phyloP scores from a whole-genome alignment of 2,797 vertebrate species.

The Mareca penelope region DNA sequence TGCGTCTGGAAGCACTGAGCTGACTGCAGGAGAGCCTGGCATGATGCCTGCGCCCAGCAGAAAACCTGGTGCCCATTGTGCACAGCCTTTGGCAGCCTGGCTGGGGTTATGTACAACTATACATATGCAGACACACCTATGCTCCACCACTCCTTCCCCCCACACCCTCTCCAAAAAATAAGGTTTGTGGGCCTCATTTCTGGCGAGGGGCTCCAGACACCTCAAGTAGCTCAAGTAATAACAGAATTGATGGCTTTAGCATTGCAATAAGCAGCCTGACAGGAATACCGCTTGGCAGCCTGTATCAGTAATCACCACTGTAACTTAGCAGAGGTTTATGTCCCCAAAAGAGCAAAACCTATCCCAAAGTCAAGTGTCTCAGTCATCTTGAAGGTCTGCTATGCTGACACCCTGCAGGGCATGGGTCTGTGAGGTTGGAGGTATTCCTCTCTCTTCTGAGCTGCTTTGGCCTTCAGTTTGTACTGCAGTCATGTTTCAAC shows the following conservation, averaged over 20 bases:
- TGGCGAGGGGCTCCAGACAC: neutral
- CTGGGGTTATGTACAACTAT: neutral
- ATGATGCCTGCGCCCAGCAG: rapidly evolving
- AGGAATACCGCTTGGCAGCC: neutral
- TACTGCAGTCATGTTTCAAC: neutral
- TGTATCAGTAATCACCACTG: neutral
- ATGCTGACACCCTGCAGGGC: neutral
- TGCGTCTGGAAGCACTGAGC: neutral
- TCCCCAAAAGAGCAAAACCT: neutral
- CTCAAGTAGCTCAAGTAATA: neutral
- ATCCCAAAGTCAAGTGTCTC: neutral
- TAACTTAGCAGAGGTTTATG: neutral
- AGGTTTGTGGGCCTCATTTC: neutral
- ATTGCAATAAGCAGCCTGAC: neutral
- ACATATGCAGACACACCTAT: rapidly evolving
- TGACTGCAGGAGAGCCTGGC: neutral
- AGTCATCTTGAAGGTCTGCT: neutral
- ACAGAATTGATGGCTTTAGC: neutral
- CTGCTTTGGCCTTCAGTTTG: neutral
- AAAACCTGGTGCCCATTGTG: rapidly evolving
- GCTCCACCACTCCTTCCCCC: rapidly evolving
- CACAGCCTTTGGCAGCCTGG: neutral
- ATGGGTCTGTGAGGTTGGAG: rapidly evolving
- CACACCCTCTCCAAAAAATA: neutral
- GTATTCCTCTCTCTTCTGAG: neutral